A percentile compares a stretch with the other conserved stretches of the same genome.
These are phyloP conservation scores for Mus caroli DNA, from an alignment of 2,797 vertebrate genomes.

Conservation along the genomic window DNA sequence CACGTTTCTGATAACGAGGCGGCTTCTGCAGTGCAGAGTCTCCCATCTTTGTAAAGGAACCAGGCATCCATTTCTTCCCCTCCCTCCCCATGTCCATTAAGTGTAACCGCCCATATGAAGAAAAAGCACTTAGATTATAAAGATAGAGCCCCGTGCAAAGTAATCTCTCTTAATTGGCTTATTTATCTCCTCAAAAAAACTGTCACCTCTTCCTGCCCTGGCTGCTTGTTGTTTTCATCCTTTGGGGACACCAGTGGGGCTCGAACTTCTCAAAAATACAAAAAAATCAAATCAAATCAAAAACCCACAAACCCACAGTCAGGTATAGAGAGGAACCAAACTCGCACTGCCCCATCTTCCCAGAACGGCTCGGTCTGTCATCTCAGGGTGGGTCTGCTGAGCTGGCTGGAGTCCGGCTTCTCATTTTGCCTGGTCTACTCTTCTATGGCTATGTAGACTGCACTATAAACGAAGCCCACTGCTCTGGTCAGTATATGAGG, in stretches of 20 bases:
- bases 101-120: neutral
- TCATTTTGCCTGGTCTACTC: accelerated
- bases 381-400: neutral
- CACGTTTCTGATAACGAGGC: constrained; percentile 62
- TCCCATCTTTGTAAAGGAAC: constrained; percentile 40
- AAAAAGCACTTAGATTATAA: neutral
- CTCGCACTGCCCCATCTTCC: neutral
- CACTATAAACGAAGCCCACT: neutral
- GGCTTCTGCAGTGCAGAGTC: constrained; percentile 46
- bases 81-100: neutral
- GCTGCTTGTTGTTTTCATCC: neutral
- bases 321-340: constrained; percentile 16
- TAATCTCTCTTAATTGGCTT: constrained; percentile 10
- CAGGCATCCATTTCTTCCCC: neutral
- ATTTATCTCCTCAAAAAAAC: neutral
- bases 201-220: neutral
- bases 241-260: neutral
- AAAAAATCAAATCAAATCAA: neutral
- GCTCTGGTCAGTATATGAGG: neutral
- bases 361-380: neutral
- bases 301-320: neutral
- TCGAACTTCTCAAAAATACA: neutral
- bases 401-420: neutral
- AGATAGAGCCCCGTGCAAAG: neutral
- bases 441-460: neutral